Percentiles rank a stretch among this genome's conserved stretches.
Conservation (phyloP, 2,797 vertebrate species). For the Chrysocyon brachyurus region DNA sequence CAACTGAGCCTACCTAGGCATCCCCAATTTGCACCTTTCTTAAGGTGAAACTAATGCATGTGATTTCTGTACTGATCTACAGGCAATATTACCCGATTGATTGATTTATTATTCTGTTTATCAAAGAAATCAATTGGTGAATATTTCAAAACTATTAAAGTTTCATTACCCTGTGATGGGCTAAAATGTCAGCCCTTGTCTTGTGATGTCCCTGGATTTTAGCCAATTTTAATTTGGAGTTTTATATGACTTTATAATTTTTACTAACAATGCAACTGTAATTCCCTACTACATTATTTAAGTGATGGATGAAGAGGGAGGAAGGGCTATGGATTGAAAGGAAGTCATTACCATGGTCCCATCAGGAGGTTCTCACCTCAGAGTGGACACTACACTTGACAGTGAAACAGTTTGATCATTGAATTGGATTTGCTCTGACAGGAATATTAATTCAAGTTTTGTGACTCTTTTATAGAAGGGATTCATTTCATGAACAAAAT, state of each 20-base stretch:
- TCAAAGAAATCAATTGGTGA: background rate
- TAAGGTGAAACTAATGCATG: background rate
- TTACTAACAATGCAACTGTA: background rate
- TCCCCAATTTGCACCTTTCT: background rate
- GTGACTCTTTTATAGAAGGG: background rate
- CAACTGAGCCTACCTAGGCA: background rate
- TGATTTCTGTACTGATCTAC: background rate
- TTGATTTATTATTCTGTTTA: background rate
- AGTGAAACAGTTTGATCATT: background rate
- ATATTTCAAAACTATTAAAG: background rate
- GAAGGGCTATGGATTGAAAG: background rate
- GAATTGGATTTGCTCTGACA: slow-evolving; percentile 22
- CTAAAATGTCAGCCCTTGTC: background rate
- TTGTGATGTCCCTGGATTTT: background rate
- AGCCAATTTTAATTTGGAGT: background rate
- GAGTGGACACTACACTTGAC: background rate
- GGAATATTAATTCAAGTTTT: slow-evolving; percentile 12
- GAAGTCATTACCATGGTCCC: background rate
- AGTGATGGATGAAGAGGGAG: background rate
- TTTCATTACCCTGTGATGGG: background rate
- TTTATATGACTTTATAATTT: background rate
- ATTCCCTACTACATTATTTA: background rate
- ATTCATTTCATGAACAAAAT: background rate
- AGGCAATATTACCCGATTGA: background rate
- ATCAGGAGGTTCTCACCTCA: background rate